Conservation (phyloP, 2,888 invertebrate genomes). For the Oegoconia quadripuncta region DNA sequence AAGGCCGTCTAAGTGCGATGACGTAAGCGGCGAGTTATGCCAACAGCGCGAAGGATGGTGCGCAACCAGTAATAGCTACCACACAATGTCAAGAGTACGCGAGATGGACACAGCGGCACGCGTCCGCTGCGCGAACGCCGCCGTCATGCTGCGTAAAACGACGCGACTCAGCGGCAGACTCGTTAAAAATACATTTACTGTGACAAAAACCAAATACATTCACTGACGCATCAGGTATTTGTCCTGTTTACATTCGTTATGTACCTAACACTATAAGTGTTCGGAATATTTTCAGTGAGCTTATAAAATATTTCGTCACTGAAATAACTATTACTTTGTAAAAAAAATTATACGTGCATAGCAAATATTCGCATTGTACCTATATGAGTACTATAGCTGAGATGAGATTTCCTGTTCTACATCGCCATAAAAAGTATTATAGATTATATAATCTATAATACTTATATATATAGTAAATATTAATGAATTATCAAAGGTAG, state of each 20-base stretch:
- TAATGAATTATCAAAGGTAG: no score
- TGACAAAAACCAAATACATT: conserved; percentile 45
- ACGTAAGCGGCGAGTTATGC: conserved; percentile 49
- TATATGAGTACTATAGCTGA: no score
- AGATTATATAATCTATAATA: no score
- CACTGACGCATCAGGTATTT: conserved; percentile 38
- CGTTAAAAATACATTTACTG: conserved; percentile 49
- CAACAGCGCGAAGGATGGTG: conserved; percentile 40
- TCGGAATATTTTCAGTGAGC: conserved; percentile 17
- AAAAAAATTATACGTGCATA: no score
- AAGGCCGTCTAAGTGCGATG: conserved; percentile 27
- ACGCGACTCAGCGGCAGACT: conserved; percentile 27
- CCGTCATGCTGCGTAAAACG: conserved; percentile 41
- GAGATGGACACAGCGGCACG: conserved; percentile 27
- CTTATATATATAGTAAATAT: no score
- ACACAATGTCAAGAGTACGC: conserved; percentile 70
- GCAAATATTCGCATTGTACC: no score
- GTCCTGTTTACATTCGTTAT: conserved; percentile 38
- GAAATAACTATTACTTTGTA: neutral
- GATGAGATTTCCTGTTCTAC: no score
- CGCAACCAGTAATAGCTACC: conserved; percentile 39
- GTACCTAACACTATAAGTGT: conserved; percentile 22
- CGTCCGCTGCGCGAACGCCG: conserved; percentile 20
- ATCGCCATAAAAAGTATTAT: no score
- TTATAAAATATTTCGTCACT: conserved; percentile 14